These are phyloP conservation scores for Brachypterus glaber DNA, from an alignment of 2,888 invertebrate species.

Conservation along the genomic window DNA sequence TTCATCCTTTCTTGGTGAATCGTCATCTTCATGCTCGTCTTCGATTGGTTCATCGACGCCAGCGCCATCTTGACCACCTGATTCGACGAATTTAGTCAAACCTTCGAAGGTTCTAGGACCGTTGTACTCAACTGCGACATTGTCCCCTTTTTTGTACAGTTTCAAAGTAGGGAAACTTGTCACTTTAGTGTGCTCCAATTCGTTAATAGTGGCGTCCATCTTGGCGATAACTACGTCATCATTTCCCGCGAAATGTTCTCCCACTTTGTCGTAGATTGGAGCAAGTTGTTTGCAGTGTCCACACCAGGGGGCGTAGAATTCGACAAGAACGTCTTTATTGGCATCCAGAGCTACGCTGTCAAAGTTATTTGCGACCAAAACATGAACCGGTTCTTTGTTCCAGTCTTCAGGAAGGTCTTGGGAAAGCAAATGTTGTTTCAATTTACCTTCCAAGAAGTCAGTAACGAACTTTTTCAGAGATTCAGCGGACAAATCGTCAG, in stretches of 20 bases:
- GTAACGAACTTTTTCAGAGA: slow-evolving; percentile 72
- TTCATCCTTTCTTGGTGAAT: slow-evolving; percentile 65
- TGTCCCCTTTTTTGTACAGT: slow-evolving; percentile 87
- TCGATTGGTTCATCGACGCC: slow-evolving; percentile 53
- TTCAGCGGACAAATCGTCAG: slow-evolving; percentile 59
- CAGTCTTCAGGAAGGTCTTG: slow-evolving; percentile 95
- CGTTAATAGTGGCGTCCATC: slow-evolving; percentile 98
- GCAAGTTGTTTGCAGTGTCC: slow-evolving; percentile 97
- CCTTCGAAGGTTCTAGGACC: slow-evolving; percentile 93
- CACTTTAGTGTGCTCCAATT: slow-evolving; percentile 92
- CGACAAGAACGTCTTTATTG: slow-evolving; percentile 88
- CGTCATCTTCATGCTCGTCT: slow-evolving; percentile 63
- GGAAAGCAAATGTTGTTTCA: slow-evolving; percentile 91
- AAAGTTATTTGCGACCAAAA: slow-evolving; percentile 91
- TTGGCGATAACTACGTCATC: slow-evolving; percentile 87
- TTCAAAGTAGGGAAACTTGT: slow-evolving; percentile 92
- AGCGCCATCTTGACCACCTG: slow-evolving; percentile 72
- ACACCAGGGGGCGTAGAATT: slow-evolving; percentile 99
- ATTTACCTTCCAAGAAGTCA: slow-evolving; percentile 80
- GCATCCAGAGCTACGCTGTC: slow-evolving; percentile 82
- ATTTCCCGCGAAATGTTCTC: slow-evolving; percentile 78
- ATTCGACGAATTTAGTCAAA: slow-evolving; percentile 87
- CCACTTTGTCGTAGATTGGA: slow-evolving; percentile 86
- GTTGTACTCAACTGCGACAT: slow-evolving; percentile 82
- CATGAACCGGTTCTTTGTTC: slow-evolving; percentile 90